These are phyloP conservation scores for Catalaphyllia jardinei DNA, from an alignment of 64 coral and sea anemone genomes.

Conservation along the genomic window DNA sequence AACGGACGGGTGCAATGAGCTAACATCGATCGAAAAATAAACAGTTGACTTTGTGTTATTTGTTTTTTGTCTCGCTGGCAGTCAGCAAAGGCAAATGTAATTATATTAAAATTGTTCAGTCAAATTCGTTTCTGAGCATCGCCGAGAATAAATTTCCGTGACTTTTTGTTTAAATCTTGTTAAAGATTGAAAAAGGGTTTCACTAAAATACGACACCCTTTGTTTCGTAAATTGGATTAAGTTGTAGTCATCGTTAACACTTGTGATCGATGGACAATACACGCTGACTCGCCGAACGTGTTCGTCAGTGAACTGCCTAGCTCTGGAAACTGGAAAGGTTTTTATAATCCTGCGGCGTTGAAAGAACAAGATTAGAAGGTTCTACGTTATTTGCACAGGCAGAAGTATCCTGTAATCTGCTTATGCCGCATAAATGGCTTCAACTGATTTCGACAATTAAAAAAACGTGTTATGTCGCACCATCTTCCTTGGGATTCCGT, in stretches of 20 bases:
- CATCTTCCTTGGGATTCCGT: background rate
- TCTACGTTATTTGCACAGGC: background rate
- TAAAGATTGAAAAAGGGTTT: background rate
- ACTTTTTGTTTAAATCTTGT: background rate
- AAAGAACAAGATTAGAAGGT: background rate
- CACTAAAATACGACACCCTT: background rate
- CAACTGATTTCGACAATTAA: background rate
- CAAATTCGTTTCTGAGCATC: background rate
- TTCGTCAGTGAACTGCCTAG: background rate
- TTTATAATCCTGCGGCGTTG: constrained; percentile 4
- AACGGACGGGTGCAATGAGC: constrained; percentile 5
- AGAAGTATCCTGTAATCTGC: background rate
- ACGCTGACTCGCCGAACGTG: background rate
- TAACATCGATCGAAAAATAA: background rate
- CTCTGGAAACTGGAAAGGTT: background rate
- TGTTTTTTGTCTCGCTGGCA: background rate
- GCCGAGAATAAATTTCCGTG: background rate
- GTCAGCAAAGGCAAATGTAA: background rate
- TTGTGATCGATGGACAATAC: background rate
- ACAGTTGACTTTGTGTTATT: background rate
- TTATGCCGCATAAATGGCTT: background rate
- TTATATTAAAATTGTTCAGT: background rate
- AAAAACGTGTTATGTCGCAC: background rate
- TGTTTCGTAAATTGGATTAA: background rate
- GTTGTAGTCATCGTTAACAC: constrained; percentile 1